Evolutionary conservation across 2,797 vertebrate species (phyloP).

Genomic region (Microctenopoma steveboyesi): DNA sequence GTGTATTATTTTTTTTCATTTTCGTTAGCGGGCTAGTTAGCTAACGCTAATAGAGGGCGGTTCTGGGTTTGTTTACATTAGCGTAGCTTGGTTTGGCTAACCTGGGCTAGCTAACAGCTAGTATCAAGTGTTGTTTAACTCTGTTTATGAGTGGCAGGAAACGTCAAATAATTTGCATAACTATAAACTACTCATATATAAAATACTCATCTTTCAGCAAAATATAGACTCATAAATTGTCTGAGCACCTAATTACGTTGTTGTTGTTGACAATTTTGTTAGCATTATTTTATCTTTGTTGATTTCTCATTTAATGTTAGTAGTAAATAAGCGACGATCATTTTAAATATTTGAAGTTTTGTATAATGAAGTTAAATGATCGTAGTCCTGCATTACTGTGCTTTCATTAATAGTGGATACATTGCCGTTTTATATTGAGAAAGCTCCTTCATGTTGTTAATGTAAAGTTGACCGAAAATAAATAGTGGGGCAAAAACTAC

Average conservation of each 20-base stretch:
- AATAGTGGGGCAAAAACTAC: background rate
- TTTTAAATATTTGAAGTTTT: too few species aligned
- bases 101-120: background rate
- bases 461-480: background rate
- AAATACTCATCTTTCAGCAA: background rate
- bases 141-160: background rate
- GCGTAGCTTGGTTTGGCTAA: background rate
- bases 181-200: background rate
- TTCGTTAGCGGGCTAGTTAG: background rate
- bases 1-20: too few species aligned
- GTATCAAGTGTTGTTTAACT: background rate
- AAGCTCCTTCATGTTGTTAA: background rate
- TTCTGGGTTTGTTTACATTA: slow-evolving; percentile 7
- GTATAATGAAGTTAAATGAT: background rate
- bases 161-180: background rate
- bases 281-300: background rate
- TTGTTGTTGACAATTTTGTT: too few species aligned
- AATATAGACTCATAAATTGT: background rate
- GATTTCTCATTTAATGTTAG: background rate
- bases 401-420: background rate
- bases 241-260: background rate
- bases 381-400: background rate
- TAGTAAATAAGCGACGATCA: background rate
- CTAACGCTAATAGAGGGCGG: background rate
- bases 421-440: too few species aligned